These are phyloP conservation scores for Ctena decussata DNA, from an alignment of 2,888 invertebrate species.

Conservation along the genomic window DNA sequence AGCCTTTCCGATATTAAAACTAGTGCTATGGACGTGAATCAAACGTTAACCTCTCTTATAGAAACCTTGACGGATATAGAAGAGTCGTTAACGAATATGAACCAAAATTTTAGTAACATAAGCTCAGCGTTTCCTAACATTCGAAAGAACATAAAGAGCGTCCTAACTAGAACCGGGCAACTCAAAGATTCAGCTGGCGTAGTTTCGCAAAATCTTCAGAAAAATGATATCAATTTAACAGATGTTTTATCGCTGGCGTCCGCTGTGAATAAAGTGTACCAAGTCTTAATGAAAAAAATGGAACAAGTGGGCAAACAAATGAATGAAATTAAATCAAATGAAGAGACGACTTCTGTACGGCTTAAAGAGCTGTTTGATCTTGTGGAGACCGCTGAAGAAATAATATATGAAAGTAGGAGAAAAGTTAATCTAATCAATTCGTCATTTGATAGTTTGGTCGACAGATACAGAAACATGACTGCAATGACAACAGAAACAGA, in stretches of 20 bases:
- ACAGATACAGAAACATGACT: not conserved
- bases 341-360: not conserved
- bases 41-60: not conserved
- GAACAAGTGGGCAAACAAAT: not conserved
- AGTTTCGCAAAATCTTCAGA: not conserved
- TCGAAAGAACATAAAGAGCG: not conserved
- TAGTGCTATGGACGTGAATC: not conserved
- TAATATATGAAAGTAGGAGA: conserved; percentile 6
- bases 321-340: not conserved
- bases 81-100: not conserved
- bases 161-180: not conserved
- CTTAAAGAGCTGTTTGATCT: not conserved
- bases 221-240: not conserved
- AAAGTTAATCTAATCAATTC: conserved; percentile 41
- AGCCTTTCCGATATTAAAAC: not conserved
- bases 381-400: not conserved
- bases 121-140: conserved; percentile 1
- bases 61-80: not conserved
- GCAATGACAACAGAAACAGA: not conserved
- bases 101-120: not conserved
- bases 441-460: conserved; percentile 19
- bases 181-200: not conserved
- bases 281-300: not conserved
- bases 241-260: no score
- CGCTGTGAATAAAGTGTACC: not conserved